Evolutionary conservation across 2,113 vertebrate species (phyloP).

Genomic region (Asarcornis scutulata): DNA sequence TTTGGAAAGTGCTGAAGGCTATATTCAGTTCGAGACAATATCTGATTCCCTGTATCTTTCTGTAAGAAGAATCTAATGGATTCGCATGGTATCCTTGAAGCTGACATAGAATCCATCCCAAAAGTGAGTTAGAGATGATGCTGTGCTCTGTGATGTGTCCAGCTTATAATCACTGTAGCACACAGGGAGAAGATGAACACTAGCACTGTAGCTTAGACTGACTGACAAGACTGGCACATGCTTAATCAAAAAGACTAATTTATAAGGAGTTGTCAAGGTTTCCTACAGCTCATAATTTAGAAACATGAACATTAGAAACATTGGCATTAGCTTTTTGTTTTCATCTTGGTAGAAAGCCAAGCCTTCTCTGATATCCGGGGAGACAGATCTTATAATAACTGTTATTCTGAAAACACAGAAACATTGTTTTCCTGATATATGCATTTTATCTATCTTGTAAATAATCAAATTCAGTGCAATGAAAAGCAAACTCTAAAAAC

Average conservation of each 20-base stretch:
- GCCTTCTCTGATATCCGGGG: not conserved
- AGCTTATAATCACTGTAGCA: not conserved
- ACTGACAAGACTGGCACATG: not conserved
- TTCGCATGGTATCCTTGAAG: not conserved
- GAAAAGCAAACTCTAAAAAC: not conserved
- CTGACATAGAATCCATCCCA: not conserved
- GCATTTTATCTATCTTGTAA: not conserved
- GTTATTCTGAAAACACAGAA: not conserved
- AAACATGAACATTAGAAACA: not conserved
- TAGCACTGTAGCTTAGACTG: not conserved
- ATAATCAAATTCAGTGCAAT: not conserved
- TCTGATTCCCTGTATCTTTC: not conserved
- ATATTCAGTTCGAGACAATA: not conserved
- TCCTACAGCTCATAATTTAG: not conserved
- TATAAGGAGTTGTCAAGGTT: not conserved
- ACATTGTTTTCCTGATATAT: not conserved
- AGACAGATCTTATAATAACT: not conserved
- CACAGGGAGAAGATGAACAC: not conserved
- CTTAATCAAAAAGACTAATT: not conserved
- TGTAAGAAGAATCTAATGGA: not conserved
- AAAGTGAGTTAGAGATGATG: not conserved
- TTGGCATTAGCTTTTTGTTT: not conserved
- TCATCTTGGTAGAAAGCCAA: not conserved
- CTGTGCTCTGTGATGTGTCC: accelerated
- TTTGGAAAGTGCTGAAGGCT: not conserved